These are phyloP conservation scores for Thaumatotibia leucotreta DNA, from an alignment of 1,140 invertebrate species.

Conservation along the genomic window DNA sequence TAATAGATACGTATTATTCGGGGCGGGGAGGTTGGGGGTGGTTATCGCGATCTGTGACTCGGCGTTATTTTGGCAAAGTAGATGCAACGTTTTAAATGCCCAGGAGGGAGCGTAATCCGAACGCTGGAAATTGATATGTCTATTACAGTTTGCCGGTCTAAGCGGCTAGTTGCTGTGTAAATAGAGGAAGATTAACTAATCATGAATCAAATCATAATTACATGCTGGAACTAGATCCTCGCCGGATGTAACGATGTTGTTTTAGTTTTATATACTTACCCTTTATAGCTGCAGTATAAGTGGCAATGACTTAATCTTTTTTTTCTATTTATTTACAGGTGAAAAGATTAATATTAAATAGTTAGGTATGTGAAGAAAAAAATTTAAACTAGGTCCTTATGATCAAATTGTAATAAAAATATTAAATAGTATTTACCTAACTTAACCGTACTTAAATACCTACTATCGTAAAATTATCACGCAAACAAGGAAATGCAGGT, in stretches of 20 bases:
- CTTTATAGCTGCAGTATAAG: no score
- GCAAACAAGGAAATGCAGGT: no score
- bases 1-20: constrained; percentile 71
- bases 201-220: constrained; percentile 7
- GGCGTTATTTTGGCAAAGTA: constrained; percentile 32
- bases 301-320: no score
- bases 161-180: background rate
- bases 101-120: constrained; percentile 12
- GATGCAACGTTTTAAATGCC: constrained; percentile 13
- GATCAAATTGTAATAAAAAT: no score
- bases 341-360: no score
- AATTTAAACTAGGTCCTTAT: no score
- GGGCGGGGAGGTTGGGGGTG: constrained; percentile 35
- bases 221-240: background rate
- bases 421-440: no score
- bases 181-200: constrained; percentile 12
- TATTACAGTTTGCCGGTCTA: constrained; percentile 16
- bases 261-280: no score
- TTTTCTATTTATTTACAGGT: no score
- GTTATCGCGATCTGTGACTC: constrained; percentile 38
- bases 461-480: no score
- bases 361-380: no score
- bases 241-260: background rate
- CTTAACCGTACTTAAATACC: no score
- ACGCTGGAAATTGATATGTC: constrained; percentile 19